Percentiles rank a stretch among this genome's conserved stretches.
Conservation (phyloP, 1,140 invertebrate genomes). For the Palaemon carinicauda region DNA sequence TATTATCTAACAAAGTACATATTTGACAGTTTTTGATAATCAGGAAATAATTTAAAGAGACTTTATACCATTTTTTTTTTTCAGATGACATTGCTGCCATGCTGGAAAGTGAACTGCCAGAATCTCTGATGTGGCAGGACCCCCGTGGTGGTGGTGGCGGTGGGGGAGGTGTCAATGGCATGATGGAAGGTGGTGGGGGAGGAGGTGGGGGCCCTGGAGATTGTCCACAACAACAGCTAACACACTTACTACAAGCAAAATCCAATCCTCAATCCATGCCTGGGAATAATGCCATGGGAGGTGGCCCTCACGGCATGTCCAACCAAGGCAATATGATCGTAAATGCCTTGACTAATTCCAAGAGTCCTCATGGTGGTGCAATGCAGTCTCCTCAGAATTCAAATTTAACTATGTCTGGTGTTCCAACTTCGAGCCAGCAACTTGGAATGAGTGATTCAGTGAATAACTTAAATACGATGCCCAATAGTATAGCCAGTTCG, state of each 20-base stretch:
- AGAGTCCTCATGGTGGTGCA: conserved; percentile 40
- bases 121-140: conserved; percentile 43
- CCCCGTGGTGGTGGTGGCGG: conserved; percentile 28
- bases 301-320: conserved; percentile 35
- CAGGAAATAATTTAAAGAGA: not conserved
- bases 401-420: conserved; percentile 38
- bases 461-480: conserved; percentile 48
- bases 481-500: conserved; percentile 50
- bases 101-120: conserved; percentile 45
- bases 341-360: conserved; percentile 46
- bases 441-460: conserved; percentile 43
- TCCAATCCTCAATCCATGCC: conserved; percentile 37
- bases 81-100: conserved; percentile 44
- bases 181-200: conserved; percentile 19
- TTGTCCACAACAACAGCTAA: conserved; percentile 41
- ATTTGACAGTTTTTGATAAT: not conserved
- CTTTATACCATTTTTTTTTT: not conserved
- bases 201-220: conserved; percentile 31
- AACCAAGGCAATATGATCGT: conserved; percentile 50
- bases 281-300: conserved; percentile 30
- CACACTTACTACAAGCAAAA: conserved; percentile 34
- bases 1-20: not conserved
- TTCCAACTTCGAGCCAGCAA: conserved; percentile 46
- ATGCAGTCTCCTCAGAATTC: conserved; percentile 49
- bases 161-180: conserved; percentile 19